A percentile compares a stretch with the other conserved stretches of the same genome.
phyloP scores from a whole-genome alignment of 2,113 vertebrate species.

The Microcebus lehilahytsara region DNA sequence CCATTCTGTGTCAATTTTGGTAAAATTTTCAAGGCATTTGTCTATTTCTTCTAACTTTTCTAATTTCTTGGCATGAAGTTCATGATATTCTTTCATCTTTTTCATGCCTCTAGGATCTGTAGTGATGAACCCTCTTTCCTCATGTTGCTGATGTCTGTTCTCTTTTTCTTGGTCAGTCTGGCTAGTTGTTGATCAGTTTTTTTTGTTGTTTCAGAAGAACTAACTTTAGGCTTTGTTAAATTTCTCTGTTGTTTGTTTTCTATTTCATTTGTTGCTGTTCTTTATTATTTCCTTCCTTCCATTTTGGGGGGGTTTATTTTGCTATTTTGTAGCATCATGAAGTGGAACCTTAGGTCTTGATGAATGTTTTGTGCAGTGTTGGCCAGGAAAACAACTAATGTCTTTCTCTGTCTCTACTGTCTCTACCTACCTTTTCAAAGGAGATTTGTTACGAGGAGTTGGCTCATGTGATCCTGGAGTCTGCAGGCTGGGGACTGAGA shows the following conservation, averaged over 20 bases:
- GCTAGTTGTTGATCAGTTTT: not conserved
- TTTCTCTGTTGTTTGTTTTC: not conserved
- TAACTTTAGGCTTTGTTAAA: not conserved
- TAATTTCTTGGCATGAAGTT: not conserved
- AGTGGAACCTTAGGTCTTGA: not conserved
- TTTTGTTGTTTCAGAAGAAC: not conserved
- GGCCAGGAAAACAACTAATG: not conserved
- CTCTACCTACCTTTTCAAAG: not conserved
- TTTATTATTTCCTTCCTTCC: not conserved
- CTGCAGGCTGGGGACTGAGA: not conserved
- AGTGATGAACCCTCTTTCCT: not conserved
- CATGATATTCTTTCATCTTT: not conserved
- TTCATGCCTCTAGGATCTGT: not conserved
- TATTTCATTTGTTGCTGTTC: not conserved
- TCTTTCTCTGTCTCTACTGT: not conserved
- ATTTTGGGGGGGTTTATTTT: not conserved
- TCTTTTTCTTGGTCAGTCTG: not conserved
- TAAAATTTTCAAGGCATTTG: not conserved
- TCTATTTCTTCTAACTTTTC: not conserved
- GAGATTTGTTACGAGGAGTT: not conserved
- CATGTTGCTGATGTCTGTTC: rapidly evolving
- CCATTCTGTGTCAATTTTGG: not conserved
- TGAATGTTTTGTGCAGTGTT: not conserved
- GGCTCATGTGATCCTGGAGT: not conserved
- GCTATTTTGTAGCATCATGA: not conserved